A percentile compares a stretch with the other conserved stretches of the same genome.
Conservation (phyloP, 2,888 invertebrate genomes). For the Hyposoter dolosus region DNA sequence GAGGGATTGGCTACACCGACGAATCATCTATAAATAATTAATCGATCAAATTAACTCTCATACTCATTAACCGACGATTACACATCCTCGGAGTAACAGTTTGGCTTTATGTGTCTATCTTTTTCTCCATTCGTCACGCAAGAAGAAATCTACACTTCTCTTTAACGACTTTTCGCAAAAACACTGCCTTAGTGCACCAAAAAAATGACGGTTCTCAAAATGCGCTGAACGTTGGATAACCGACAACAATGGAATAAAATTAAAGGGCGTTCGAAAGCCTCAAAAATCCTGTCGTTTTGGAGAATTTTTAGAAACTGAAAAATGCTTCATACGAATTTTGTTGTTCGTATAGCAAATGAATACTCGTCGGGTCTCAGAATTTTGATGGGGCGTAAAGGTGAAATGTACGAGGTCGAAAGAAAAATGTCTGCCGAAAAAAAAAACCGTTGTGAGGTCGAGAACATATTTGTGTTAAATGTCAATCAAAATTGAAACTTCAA, state of each 20-base stretch:
- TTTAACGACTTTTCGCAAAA: neutral
- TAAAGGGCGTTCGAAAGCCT: neutral
- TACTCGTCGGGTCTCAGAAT: too few species aligned
- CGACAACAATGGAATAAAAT: neutral
- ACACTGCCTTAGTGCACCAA: neutral
- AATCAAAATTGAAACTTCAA: too few species aligned
- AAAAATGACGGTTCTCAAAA: neutral
- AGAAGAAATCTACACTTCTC: neutral
- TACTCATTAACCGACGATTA: constrained; percentile 19
- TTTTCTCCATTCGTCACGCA: neutral
- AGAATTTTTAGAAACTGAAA: too few species aligned
- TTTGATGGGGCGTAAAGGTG: too few species aligned
- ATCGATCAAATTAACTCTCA: constrained; percentile 26
- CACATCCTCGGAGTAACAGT: constrained; percentile 11
- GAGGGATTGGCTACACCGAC: neutral
- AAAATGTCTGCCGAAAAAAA: too few species aligned
- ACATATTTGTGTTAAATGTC: too few species aligned
- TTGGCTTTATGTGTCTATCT: neutral
- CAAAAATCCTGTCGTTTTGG: neutral
- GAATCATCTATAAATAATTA: constrained; percentile 49
- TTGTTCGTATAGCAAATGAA: too few species aligned
- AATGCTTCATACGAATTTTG: too few species aligned
- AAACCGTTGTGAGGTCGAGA: too few species aligned
- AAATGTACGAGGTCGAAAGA: too few species aligned
- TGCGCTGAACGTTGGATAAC: neutral